Percentiles rank a stretch among this genome's conserved stretches.
Conservation (phyloP, 2,113 vertebrate species). For the Sander lucioperca region DNA sequence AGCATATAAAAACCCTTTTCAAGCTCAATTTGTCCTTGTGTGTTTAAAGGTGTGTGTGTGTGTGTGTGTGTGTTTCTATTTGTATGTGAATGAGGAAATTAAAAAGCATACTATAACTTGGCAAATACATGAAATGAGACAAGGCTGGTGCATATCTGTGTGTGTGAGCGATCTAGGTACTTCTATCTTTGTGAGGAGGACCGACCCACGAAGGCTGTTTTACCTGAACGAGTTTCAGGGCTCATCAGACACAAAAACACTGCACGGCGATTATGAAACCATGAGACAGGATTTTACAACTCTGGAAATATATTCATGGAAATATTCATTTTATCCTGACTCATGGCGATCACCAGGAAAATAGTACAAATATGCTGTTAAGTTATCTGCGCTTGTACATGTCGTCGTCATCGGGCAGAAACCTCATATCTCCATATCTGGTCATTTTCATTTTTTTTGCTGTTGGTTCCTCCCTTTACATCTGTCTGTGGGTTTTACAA, state of each 20-base stretch:
- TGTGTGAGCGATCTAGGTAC: background rate
- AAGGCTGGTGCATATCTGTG: background rate
- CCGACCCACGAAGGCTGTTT: background rate
- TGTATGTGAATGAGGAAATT: background rate
- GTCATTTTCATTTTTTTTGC: too few relatives aligned
- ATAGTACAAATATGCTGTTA: background rate
- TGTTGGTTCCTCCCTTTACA: too few relatives aligned
- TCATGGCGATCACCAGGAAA: background rate
- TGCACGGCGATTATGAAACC: background rate
- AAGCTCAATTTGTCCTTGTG: slow-evolving; percentile 38
- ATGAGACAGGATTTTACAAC: background rate
- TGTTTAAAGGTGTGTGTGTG: slow-evolving; percentile 31
- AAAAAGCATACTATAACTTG: slow-evolving; percentile 18
- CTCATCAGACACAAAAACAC: slow-evolving; percentile 14
- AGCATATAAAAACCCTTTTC: slow-evolving; percentile 18
- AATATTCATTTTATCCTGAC: background rate
- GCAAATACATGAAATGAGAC: slow-evolving; percentile 28
- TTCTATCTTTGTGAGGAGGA: slow-evolving; percentile 4
- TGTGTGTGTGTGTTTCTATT: slow-evolving; percentile 20
- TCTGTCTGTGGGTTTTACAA: too few relatives aligned
- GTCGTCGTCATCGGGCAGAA: too few relatives aligned
- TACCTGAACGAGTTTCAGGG: background rate
- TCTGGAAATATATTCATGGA: background rate
- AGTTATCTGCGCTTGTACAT: too few relatives aligned
- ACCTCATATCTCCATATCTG: too few relatives aligned